These are phyloP conservation scores for Drosophila nasuta DNA, from an alignment of 1,140 invertebrate species.

Conservation along the genomic window DNA sequence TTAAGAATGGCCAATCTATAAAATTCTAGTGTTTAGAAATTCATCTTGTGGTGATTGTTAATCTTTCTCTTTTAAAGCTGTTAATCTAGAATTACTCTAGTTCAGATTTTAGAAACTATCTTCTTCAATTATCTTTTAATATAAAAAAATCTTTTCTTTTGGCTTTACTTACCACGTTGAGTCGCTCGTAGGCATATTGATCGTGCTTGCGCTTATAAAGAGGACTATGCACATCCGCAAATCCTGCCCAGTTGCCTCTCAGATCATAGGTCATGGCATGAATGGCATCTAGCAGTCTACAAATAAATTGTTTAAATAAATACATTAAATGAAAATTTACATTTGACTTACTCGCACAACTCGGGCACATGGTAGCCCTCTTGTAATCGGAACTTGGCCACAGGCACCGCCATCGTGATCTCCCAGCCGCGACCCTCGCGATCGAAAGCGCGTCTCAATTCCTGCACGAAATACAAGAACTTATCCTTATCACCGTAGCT, in stretches of 20 bases:
- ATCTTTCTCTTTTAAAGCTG: no score
- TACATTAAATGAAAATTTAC: not conserved
- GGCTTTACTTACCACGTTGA: slow-evolving; percentile 92
- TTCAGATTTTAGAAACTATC: no score
- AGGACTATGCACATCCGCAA: slow-evolving; percentile 94
- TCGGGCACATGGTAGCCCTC: slow-evolving; percentile 96
- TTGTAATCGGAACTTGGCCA: slow-evolving; percentile 93
- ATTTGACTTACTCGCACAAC: slow-evolving; percentile 90
- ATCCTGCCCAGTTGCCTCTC: slow-evolving; percentile 95
- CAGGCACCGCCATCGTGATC: slow-evolving; percentile 94
- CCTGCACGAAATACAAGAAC: slow-evolving; percentile 93
- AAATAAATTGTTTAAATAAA: not conserved
- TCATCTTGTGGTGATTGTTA: no score
- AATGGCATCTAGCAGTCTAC: slow-evolving; percentile 90
- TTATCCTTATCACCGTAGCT: slow-evolving; percentile 92
- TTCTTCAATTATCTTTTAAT: no score
- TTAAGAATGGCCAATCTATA: no score
- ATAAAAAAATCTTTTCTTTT: no score
- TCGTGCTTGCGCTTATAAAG: slow-evolving; percentile 93
- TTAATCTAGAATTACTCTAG: no score
- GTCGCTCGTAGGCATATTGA: slow-evolving; percentile 94
- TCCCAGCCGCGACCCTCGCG: slow-evolving; percentile 91
- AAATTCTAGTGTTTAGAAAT: no score
- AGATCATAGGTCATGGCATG: slow-evolving; percentile 97
- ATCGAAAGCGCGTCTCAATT: slow-evolving; percentile 91